Evolutionary conservation across 2,113 vertebrate genomes (phyloP).

Genomic region (Pygoscelis antarcticus): DNA sequence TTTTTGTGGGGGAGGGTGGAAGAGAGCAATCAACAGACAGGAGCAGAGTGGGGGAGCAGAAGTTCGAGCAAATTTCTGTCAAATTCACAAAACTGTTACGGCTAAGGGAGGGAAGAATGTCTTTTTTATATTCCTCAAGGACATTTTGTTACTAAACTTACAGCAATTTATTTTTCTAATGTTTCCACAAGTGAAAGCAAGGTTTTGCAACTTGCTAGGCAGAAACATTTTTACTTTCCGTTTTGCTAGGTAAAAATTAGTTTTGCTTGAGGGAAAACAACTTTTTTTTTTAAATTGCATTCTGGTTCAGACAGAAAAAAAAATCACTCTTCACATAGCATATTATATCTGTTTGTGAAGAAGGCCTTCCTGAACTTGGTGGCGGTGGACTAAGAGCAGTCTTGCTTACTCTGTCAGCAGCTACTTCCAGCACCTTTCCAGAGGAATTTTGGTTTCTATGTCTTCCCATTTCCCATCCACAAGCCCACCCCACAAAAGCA

Average conservation of each 20-base stretch:
- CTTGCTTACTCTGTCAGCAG: not conserved
- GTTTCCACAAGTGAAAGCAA: not conserved
- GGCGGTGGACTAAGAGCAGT: rapidly evolving
- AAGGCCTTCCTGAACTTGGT: not conserved
- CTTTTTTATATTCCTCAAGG: not conserved
- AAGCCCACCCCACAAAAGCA: not conserved
- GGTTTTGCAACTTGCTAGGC: not conserved
- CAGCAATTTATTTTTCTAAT: not conserved
- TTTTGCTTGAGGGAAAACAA: not conserved
- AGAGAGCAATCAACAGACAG: not conserved
- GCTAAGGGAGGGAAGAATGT: not conserved
- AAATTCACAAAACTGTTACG: not conserved
- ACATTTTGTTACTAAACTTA: not conserved
- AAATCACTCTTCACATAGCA: not conserved
- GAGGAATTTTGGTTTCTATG: not conserved
- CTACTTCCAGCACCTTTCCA: not conserved
- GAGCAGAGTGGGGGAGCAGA: not conserved
- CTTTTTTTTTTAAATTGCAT: not conserved
- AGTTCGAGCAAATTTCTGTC: not conserved
- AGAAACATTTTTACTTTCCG: not conserved
- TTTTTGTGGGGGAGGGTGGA: not conserved
- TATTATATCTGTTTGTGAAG: not conserved
- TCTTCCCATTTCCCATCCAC: not conserved
- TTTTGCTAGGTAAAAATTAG: not conserved
- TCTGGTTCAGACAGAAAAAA: not conserved